These are phyloP conservation scores for Ommatoiulus sabulosus DNA, from an alignment of 2,888 invertebrate species.

Conservation along the genomic window DNA sequence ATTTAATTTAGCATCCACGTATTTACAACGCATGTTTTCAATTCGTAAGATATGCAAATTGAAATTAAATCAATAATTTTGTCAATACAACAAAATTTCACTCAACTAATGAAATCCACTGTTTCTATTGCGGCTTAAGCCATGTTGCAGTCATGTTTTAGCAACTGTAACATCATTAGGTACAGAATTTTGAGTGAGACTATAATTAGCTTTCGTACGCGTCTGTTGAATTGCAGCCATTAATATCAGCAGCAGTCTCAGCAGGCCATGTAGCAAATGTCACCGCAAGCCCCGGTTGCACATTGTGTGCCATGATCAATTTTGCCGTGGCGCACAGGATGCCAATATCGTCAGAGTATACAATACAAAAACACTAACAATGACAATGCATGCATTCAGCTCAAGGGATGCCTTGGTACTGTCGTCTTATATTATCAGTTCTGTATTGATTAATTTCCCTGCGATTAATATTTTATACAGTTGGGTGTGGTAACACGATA, in stretches of 20 bases:
- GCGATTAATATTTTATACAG: slow-evolving; percentile 32
- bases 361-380: slow-evolving; percentile 21
- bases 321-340: slow-evolving; percentile 21
- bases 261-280: slow-evolving; percentile 31
- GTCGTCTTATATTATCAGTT: slow-evolving; percentile 11
- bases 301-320: slow-evolving; percentile 31
- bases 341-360: background rate
- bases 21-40: no score
- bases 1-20: no score
- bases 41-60: no score
- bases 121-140: background rate
- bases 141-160: background rate
- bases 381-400: slow-evolving; percentile 25
- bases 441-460: slow-evolving; percentile 36
- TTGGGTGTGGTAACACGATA: slow-evolving; percentile 44
- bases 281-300: slow-evolving; percentile 25
- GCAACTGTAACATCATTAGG: slow-evolving; percentile 24
- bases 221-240: slow-evolving; percentile 21
- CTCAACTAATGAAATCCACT: background rate
- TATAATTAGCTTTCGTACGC: background rate
- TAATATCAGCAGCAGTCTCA: slow-evolving; percentile 41
- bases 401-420: background rate
- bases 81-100: background rate
- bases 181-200: background rate
- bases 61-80: no score